phyloP scores from a whole-genome alignment of 2,888 invertebrate genomes.

The Dryococelus australis region DNA sequence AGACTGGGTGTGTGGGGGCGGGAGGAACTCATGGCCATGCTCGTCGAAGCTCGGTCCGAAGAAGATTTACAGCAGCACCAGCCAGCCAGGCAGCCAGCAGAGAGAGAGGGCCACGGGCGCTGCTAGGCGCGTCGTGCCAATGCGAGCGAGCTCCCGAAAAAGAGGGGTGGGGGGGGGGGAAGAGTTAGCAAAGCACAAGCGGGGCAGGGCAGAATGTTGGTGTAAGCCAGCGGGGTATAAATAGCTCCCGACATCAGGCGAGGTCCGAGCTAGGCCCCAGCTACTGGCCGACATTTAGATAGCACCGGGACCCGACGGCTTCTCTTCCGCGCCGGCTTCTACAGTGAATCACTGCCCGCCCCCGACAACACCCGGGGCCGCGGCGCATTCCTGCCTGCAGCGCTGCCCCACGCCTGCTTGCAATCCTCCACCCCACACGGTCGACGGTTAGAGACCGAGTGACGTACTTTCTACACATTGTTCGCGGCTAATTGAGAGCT shows the following conservation, averaged over 20 bases:
- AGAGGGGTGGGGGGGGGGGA: neutral
- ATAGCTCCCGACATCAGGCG: constrained; percentile 8
- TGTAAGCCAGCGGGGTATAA: neutral
- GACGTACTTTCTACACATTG: too few relatives aligned
- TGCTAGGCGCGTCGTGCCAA: neutral
- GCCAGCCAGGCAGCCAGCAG: neutral
- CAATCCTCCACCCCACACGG: too few relatives aligned
- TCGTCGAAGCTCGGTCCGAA: neutral
- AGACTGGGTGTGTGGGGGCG: neutral
- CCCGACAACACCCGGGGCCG: neutral
- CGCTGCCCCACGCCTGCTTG: too few relatives aligned
- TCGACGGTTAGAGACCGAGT: too few relatives aligned
- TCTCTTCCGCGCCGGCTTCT: neutral
- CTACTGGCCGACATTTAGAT: constrained; percentile 16
- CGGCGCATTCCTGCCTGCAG: too few relatives aligned
- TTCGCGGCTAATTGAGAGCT: too few relatives aligned
- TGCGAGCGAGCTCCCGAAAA: neutral
- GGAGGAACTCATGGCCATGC: neutral
- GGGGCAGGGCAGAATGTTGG: constrained; percentile 16
- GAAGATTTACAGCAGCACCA: neutral
- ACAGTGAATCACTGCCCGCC: constrained; percentile 6
- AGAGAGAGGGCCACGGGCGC: neutral
- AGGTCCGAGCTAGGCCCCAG: constrained; percentile 16
- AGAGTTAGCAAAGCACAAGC: constrained; percentile 16
- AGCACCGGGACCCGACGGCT: neutral